Evolutionary conservation across 2,797 vertebrate species (phyloP).

Genomic region (Gymnocypris eckloni): DNA sequence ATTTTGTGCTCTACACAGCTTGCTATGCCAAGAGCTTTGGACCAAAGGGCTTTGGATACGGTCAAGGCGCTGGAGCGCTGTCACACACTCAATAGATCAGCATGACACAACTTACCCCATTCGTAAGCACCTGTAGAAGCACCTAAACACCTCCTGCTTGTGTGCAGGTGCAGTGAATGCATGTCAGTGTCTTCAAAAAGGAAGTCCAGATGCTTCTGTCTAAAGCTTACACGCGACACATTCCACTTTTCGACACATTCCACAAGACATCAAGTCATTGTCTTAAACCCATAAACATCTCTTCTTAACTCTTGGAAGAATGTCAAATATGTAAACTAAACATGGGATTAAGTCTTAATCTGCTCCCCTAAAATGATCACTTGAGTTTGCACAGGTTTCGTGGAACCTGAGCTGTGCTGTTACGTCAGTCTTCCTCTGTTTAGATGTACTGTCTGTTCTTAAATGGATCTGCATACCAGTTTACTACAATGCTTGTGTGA

Average conservation of each 20-base stretch:
- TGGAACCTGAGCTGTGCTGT: constrained; percentile 18
- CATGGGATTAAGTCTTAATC: constrained; percentile 11
- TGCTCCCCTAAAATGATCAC: constrained; percentile 7
- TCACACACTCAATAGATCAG: constrained; percentile 85
- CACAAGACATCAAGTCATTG: not conserved
- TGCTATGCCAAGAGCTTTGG: constrained; percentile 98
- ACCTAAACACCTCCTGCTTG: not conserved
- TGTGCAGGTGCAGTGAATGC: not conserved
- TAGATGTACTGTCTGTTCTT: not conserved
- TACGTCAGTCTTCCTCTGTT: not conserved
- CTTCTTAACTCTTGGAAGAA: constrained; percentile 20
- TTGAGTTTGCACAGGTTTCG: constrained; percentile 11
- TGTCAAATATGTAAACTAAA: constrained; percentile 21
- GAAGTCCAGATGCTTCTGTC: not conserved
- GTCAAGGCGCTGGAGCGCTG: constrained; percentile 93
- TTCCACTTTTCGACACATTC: constrained; percentile 7
- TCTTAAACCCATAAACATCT: constrained; percentile 26
- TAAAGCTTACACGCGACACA: not conserved
- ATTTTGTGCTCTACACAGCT: constrained; percentile 72
- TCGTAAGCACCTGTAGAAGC: not conserved
- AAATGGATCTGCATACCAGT: not conserved
- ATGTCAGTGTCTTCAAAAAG: constrained; percentile 8
- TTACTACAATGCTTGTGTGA: not conserved
- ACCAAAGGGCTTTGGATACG: constrained; percentile 95
- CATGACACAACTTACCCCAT: not conserved